Base-by-base conservation (phyloP, 1,140 invertebrate genomes). In the Listronotus oregonensis region DNA sequence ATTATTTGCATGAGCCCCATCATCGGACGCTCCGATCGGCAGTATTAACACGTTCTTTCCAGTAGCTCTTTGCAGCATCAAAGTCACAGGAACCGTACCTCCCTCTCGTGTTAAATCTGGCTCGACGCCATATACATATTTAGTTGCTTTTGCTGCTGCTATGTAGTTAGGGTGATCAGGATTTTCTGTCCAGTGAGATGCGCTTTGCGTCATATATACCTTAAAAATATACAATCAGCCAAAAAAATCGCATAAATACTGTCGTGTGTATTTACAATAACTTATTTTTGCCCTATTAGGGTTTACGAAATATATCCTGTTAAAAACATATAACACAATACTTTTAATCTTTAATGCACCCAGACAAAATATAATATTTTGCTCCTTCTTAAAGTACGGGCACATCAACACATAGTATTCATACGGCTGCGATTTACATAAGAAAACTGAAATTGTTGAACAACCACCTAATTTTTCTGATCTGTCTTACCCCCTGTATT, bases 1-100 rank as follows among this genome's bases (percentile, higher is more conserved):
- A 83, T 98, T 98, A 80, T 98, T 96, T 1, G 95, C 96, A 84
- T 99, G 97, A 61, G 96, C 95, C 66, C 96, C 96, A 83, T 98
- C 97, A 80, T 98, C 96, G 63, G 89, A 89, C 67, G 89, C 87
- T 47, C 96, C 96, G 75, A 94, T 88, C 4, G 96, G 95, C 54
- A 99, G 82, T 34, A 98, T 82, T 64, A 98, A 83, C 31, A 97
- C 94, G 83, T 94, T 98, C 77, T 94, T 95, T 0, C 90, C 91
- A 52, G 94, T 97, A 3, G 91, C 85, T 79, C 95, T 88, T 81
- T 96, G 88, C 73, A 91, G 86, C 15, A 95, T 97, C 56, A 98
- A 81, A 56, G 96, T 97, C 49, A 98, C 90, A 8, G 76, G 76
- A 67, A 77, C 99, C 10, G 93, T 95, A 6, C 96, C 95, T 44